Evolutionary conservation across 2,888 invertebrate species (phyloP), one percentile per base, ranked within the genome.

Genomic region (Coleophora flavipennella): DNA sequence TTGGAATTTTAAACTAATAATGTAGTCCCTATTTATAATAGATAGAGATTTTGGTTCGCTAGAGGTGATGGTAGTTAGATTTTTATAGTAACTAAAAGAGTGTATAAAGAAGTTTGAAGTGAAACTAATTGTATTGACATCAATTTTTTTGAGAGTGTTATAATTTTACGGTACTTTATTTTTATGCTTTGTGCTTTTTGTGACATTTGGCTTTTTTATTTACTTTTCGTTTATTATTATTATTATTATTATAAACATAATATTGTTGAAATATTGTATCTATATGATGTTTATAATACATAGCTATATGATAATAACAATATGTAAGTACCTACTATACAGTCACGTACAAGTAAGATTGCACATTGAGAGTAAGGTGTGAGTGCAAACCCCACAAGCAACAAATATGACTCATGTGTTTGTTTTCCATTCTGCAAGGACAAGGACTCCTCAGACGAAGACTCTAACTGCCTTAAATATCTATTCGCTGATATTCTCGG

Each of bases 381-480:
- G 44, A 46, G 36, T 42, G 46, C 40, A 31, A n/a, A 35, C 26
- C 20, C 13, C 25, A n/a, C 25, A 12, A 29, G 37, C 48, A 48
- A 48, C 39, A 45, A 42, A 32, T 58, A 54, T 59, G 57, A 70
- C 60, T 74, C 55, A 74, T 61, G 55, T 68, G 55, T 71, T 56
- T 55, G 61, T 73, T 74, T 77, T 70, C 62, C 73, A 67, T 76
- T 20, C 62, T 58, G 69, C 56, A 77, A 81, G 80, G 80, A 75
- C 64, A 65, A 69, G 74, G 74, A 71, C 58, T 73, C 80, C 60
- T 79, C 80, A 67, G 81, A 80, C 63, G 80, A 80, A 66, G 80
- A 88, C 79, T 86, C 87, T 84, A 89, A 88, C 88, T 90, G 90
- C 88, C 88, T 90, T 81, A 89, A 86, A 87, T 89, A 88, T 80